phyloP scores from a whole-genome alignment of 2,797 vertebrate genomes.

The Danio tinwini region DNA sequence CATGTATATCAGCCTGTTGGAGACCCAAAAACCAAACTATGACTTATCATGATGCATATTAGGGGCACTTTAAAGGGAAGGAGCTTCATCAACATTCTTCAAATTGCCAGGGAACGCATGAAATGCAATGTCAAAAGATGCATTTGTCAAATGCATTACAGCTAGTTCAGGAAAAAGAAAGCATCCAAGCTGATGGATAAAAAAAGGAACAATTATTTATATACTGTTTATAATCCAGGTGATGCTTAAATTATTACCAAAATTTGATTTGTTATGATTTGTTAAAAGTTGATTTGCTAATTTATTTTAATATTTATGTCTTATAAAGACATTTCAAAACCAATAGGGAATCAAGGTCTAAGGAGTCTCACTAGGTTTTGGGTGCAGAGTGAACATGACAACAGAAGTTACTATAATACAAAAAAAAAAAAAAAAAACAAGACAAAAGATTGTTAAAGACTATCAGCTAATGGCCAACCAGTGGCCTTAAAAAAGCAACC shows the following conservation, averaged over 20 bases:
- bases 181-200: neutral
- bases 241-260: neutral
- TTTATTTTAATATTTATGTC: neutral
- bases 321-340: neutral
- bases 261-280: neutral
- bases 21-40: too few species aligned
- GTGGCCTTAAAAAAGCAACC: constrained; percentile 71
- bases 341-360: neutral
- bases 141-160: neutral
- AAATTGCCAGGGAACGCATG: too few species aligned
- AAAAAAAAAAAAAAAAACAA: constrained; percentile 56
- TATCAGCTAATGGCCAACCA: constrained; percentile 77
- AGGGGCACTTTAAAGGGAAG: neutral
- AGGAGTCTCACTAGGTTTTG: constrained; percentile 15
- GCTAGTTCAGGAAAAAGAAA: neutral
- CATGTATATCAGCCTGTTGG: too few species aligned
- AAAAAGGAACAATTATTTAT: neutral
- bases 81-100: too few species aligned
- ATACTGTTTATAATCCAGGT: neutral
- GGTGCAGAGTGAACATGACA: constrained; percentile 46
- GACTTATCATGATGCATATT: too few species aligned
- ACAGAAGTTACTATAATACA: constrained; percentile 51
- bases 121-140: neutral
- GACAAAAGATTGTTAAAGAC: constrained; percentile 33
- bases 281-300: too few species aligned